Conservation (phyloP, 2,797 vertebrate genomes). For the Myotis planiceps region DNA sequence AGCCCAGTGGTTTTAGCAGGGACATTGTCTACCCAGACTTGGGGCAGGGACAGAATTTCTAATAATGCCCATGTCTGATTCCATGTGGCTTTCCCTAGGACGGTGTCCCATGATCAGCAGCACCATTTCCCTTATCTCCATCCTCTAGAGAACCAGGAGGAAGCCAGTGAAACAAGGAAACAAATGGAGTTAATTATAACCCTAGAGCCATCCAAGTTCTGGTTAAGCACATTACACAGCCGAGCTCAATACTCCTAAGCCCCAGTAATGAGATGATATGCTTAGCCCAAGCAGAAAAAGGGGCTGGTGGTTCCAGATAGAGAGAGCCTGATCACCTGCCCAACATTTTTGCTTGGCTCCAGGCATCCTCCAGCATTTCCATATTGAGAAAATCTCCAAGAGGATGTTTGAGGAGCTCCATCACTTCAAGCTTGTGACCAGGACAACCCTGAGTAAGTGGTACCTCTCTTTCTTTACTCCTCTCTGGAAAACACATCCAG, state of each 20-base stretch:
- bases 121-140: slow-evolving; percentile 40
- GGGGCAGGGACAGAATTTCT: slow-evolving; percentile 51
- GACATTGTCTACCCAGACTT: slow-evolving; percentile 25
- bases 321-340: not conserved
- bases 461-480: not conserved
- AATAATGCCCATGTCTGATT: slow-evolving; percentile 30
- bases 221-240: slow-evolving; percentile 68
- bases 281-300: slow-evolving; percentile 33
- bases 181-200: slow-evolving; percentile 68
- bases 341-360: slow-evolving; percentile 58
- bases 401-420: slow-evolving; percentile 88
- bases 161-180: slow-evolving; percentile 54
- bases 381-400: slow-evolving; percentile 88
- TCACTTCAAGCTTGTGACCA: slow-evolving; percentile 89
- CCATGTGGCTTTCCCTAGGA: slow-evolving; percentile 37
- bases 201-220: slow-evolving; percentile 58
- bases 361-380: slow-evolving; percentile 88
- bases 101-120: not conserved
- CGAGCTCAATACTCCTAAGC: slow-evolving; percentile 43
- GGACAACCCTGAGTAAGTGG: slow-evolving; percentile 89
- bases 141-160: slow-evolving; percentile 33
- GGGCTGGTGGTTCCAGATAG: slow-evolving; percentile 38
- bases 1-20: slow-evolving; percentile 49
- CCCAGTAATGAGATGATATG: slow-evolving; percentile 52
- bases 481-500: not conserved